Evolutionary conservation across 2,113 vertebrate species (phyloP), one percentile per base, ranked within the genome.

Genomic region (Argyrosomus japonicus): DNA sequence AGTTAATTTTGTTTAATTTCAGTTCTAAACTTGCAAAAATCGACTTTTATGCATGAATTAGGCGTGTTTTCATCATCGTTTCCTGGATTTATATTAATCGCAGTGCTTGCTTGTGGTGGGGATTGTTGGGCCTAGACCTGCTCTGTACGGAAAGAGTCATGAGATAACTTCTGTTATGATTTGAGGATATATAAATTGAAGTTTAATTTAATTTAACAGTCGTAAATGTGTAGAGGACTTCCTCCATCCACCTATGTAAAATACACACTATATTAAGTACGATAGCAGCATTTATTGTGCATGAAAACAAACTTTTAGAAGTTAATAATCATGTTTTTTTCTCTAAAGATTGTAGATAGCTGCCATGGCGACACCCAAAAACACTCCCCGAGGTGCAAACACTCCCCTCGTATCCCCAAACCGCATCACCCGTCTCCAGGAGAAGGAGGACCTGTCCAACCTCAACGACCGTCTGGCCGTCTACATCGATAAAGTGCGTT

Each of bases 401-500:
- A 62, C 93, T 56, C 54, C 92, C 3, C 36, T 40, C 36, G 64
- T 97, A 40, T 98, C 97, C 43, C 98, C 98, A 0, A 97, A 97
- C 65, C 97, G 98, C n/a, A 99, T 99, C 95, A 97, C 97, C 2
- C 96, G 98, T 0, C 90, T 99, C 84, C 98, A 99, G 95, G 98
- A 99, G 95, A 99, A 99, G 91, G 97, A 99, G 62, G 98, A 99
- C 58, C 95, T 99, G 82, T 96, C 95, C 90, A 98, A 99, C 93
- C 97, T 99, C 80, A 99, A 99, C 1, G 98, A 99, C 79, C 97
- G 98, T 0, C 81, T 99, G 95, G 98, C 98, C 0, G 88, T 97
- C 63, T 99, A 99, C 94, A 99, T 99, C 56, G 98, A 99, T 92
- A 98, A 98, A 82, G 97, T 99, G 83, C 97, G 98, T 69, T 98